Evolutionary conservation across 2,113 vertebrate species (phyloP).

Genomic region (Rhabdomys dilectus): DNA sequence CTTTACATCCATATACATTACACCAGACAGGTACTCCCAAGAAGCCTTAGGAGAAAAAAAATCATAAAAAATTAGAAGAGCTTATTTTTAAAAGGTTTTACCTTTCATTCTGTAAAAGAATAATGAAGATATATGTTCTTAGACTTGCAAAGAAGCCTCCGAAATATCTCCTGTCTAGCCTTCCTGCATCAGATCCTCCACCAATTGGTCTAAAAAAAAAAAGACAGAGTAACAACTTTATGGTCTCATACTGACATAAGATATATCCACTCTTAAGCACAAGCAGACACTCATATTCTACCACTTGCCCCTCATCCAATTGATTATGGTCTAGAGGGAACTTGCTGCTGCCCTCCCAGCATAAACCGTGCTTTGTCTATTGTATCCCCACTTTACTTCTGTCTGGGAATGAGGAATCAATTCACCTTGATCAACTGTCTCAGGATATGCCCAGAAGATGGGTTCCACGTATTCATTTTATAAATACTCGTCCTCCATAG

Average conservation of each 20-base stretch:
- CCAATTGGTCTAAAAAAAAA: background rate
- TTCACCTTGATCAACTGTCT: background rate
- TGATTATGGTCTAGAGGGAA: background rate
- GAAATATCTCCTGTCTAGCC: background rate
- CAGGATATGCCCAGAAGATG: background rate
- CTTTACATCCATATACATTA: background rate
- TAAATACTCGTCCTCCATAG: background rate
- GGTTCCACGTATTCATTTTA: background rate
- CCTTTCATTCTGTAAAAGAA: background rate
- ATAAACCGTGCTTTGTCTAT: background rate
- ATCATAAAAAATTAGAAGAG: background rate
- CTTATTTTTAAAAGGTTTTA: constrained; percentile 20
- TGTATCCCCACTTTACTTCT: background rate
- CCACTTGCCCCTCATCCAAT: background rate
- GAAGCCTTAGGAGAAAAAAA: background rate
- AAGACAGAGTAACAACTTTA: background rate
- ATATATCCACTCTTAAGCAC: background rate
- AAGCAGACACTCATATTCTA: background rate
- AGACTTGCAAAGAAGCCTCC: background rate
- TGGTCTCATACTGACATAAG: background rate
- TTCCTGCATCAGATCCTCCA: background rate
- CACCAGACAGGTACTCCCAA: background rate
- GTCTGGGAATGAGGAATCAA: background rate
- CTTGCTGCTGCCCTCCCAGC: background rate
- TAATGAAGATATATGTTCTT: background rate